These are phyloP conservation scores for Triops longicaudatus DNA, from an alignment of 1,140 invertebrate genomes.

Conservation along the genomic window DNA sequence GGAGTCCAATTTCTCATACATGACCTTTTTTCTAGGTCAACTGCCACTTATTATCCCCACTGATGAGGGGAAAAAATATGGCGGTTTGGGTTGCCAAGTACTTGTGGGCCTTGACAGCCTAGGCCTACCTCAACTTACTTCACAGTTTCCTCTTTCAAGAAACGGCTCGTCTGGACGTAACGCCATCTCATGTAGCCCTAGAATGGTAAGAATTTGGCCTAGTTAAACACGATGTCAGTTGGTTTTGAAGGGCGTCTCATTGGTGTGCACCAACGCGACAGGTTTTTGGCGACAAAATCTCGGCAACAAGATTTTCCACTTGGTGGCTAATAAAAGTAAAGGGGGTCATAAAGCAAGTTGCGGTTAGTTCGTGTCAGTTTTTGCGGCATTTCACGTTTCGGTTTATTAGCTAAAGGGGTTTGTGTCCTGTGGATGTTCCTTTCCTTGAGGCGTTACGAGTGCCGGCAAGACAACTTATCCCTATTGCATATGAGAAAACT, in stretches of 20 bases:
- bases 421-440: not conserved
- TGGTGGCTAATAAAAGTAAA: not conserved
- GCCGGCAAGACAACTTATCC: not conserved
- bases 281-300: not conserved
- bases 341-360: slow-evolving; percentile 1
- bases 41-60: not conserved
- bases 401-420: not conserved
- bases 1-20: not conserved
- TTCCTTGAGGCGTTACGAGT: not conserved
- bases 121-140: not conserved
- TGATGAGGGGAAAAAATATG: not conserved
- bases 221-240: not conserved
- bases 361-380: not conserved
- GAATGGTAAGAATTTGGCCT: too few species aligned
- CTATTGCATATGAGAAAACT: not conserved
- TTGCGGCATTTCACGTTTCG: not conserved
- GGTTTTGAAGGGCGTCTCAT: not conserved
- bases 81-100: too few species aligned
- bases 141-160: not conserved
- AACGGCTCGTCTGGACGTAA: not conserved
- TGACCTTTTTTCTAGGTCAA: not conserved
- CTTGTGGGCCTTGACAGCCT: too few species aligned
- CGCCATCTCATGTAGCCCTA: not conserved
- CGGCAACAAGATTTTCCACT: not conserved
- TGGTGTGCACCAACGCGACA: not conserved